Conservation (phyloP, 2,797 vertebrate genomes). For the Thalassophryne amazonica region DNA sequence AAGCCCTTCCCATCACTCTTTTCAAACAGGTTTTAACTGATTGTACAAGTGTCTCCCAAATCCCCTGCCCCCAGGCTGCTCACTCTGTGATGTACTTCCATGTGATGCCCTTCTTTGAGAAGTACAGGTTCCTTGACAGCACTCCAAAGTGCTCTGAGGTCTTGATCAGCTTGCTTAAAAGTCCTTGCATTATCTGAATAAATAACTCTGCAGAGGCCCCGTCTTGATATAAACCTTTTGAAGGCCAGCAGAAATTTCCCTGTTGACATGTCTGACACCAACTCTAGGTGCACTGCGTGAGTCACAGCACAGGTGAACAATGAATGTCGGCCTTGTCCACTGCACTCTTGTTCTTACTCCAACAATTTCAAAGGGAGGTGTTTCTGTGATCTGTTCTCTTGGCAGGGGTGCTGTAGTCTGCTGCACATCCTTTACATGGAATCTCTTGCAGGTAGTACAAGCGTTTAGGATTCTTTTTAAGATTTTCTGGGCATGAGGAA, state of each 20-base stretch:
- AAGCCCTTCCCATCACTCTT: constrained; percentile 10
- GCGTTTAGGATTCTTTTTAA: no score
- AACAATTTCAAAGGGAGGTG: no score
- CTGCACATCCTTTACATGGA: no score
- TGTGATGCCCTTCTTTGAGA: constrained; percentile 6
- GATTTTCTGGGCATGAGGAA: no score
- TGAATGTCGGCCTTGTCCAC: no score
- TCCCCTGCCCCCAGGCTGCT: constrained; percentile 23
- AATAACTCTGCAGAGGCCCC: constrained; percentile 3
- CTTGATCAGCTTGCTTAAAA: constrained; percentile 9
- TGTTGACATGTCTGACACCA: not conserved
- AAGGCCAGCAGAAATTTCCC: constrained; percentile 8
- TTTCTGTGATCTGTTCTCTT: no score
- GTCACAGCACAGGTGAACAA: constrained; percentile 6
- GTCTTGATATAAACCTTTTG: constrained; percentile 3
- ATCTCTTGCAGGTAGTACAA: no score
- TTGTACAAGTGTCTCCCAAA: constrained; percentile 17
- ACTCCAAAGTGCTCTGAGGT: constrained; percentile 8
- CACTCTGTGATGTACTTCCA: constrained; percentile 6
- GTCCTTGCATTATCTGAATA: constrained; percentile 13
- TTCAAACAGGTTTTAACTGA: constrained; percentile 12
- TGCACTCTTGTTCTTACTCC: no score
- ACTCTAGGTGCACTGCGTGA: constrained; percentile 9
- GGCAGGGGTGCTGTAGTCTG: no score
- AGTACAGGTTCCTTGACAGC: constrained; percentile 2